Evolutionary conservation across 2,113 vertebrate genomes (phyloP).

Genomic region (Xyrauchen texanus): DNA sequence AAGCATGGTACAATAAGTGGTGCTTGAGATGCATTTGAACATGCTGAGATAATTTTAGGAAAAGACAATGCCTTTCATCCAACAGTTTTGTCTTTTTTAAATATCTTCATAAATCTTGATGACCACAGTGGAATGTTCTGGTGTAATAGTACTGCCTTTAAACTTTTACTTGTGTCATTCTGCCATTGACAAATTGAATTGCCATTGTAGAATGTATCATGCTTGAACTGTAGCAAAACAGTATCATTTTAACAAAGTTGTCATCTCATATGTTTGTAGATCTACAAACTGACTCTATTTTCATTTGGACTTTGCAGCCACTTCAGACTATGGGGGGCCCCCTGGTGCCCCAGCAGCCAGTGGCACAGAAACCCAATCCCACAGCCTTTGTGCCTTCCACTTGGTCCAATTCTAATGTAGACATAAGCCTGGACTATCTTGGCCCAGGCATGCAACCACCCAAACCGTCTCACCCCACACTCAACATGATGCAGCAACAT

Average conservation of each 20-base stretch:
- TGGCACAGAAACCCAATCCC: conserved; percentile 74
- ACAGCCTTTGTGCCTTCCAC: conserved; percentile 88
- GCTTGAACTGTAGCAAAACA: neutral
- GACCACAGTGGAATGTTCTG: conserved; percentile 15
- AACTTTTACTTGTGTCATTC: neutral
- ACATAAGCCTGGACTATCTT: conserved; percentile 97
- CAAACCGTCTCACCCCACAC: conserved; percentile 88
- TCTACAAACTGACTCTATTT: neutral
- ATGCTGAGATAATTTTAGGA: conserved; percentile 23
- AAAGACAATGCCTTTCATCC: conserved; percentile 34
- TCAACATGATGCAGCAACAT: conserved; percentile 91
- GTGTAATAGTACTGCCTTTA: conserved; percentile 12
- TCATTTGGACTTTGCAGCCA: conserved; percentile 72
- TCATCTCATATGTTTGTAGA: neutral
- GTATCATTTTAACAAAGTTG: neutral
- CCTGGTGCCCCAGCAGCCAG: conserved; percentile 81
- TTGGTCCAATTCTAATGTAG: conserved; percentile 93
- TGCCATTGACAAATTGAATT: conserved; percentile 15
- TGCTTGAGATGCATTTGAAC: conserved; percentile 5
- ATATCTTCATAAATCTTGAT: conserved; percentile 15
- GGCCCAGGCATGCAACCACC: conserved; percentile 89
- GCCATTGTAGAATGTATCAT: neutral
- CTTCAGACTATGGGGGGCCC: conserved; percentile 79
- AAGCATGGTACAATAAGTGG: conserved; percentile 43
- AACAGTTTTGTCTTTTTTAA: conserved; percentile 37